Conservation (phyloP, 2,888 invertebrate species). For the Drosophila pseudotalamancana region DNA sequence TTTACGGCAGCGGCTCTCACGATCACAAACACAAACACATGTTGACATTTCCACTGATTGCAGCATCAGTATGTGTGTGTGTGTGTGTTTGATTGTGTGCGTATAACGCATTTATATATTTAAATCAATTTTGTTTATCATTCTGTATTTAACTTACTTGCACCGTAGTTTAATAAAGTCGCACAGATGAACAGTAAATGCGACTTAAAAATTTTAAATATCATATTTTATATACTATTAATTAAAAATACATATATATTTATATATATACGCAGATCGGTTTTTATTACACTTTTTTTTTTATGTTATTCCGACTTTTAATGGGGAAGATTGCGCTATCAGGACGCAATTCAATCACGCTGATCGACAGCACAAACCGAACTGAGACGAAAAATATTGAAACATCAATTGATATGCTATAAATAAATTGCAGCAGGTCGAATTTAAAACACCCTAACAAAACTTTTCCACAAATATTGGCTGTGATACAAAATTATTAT, state of each 20-base stretch:
- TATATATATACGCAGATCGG: background rate
- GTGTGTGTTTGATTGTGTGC: background rate
- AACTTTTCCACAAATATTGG: no score
- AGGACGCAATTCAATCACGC: slow-evolving; percentile 23
- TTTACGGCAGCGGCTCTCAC: slow-evolving; percentile 24
- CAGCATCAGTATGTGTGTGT: background rate
- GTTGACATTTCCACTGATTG: background rate
- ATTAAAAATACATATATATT: background rate
- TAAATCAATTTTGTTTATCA: slow-evolving; percentile 27
- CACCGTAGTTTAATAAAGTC: slow-evolving; percentile 17
- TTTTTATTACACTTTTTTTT: background rate
- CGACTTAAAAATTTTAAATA: slow-evolving; percentile 8
- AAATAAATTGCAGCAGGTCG: background rate
- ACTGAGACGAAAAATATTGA: slow-evolving; percentile 44
- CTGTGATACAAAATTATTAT: no score
- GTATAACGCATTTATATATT: slow-evolving; percentile 7
- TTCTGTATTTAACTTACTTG: slow-evolving; percentile 61
- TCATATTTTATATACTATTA: slow-evolving; percentile 12
- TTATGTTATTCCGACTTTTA: slow-evolving; percentile 1
- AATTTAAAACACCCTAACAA: slow-evolving; percentile 5
- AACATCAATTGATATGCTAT: slow-evolving; percentile 2
- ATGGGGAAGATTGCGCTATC: slow-evolving; percentile 7
- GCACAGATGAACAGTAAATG: slow-evolving; percentile 19
- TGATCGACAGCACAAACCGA: slow-evolving; percentile 45
- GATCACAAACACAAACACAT: slow-evolving; percentile 6